These are phyloP conservation scores for Dinocampus coccinellae DNA, from an alignment of 2,888 invertebrate genomes.

Conservation along the genomic window DNA sequence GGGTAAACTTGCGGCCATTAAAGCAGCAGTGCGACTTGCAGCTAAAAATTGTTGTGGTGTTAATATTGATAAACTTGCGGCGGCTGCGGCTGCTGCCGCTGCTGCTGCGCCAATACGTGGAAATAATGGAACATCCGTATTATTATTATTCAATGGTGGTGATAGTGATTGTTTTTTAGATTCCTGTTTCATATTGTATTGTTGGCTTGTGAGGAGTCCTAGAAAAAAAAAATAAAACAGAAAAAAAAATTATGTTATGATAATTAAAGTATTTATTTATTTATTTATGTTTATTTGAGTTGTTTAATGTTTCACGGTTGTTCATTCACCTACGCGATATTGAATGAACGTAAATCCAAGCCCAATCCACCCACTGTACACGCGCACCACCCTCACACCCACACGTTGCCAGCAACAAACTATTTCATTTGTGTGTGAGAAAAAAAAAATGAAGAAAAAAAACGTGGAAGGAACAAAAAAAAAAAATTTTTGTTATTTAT, in stretches of 20 bases:
- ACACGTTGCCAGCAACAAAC: not conserved
- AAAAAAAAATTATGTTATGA: too few species aligned
- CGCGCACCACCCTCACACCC: not conserved
- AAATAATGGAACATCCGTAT: slow-evolving; percentile 70
- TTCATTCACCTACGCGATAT: not conserved
- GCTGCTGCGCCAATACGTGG: slow-evolving; percentile 62
- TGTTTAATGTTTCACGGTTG: not conserved
- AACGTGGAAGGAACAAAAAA: too few species aligned
- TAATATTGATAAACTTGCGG: slow-evolving; percentile 72
- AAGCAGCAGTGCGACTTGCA: slow-evolving; percentile 68
- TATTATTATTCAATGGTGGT: slow-evolving; percentile 74
- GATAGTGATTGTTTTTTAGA: slow-evolving; percentile 74
- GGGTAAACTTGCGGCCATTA: slow-evolving; percentile 73
- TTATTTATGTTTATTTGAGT: not conserved
- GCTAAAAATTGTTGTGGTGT: slow-evolving; percentile 71
- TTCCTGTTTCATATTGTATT: slow-evolving; percentile 70
- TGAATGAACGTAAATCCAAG: not conserved
- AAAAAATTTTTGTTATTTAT: too few species aligned
- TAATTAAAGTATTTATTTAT: not conserved
- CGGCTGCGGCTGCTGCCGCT: slow-evolving; percentile 72
- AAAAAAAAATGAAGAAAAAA: too few species aligned
- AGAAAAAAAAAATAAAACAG: slow-evolving; percentile 9
- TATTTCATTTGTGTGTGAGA: too few species aligned
- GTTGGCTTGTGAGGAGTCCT: slow-evolving; percentile 60
- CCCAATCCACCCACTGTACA: not conserved